Evolutionary conservation across 2,113 vertebrate genomes (phyloP), one percentile per base, ranked within the genome.

Genomic region (Callorhinus ursinus): DNA sequence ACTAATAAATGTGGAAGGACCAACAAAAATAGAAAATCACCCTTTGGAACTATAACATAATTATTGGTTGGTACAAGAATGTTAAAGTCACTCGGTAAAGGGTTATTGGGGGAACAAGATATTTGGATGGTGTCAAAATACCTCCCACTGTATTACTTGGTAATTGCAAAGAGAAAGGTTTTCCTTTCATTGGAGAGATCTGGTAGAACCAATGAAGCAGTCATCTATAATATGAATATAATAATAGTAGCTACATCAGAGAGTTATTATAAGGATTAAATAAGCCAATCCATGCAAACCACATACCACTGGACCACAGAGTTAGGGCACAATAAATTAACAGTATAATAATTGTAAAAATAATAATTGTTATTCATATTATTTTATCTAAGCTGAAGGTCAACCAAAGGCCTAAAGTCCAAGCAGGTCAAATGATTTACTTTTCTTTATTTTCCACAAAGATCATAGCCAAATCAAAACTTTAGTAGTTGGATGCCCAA

Each of bases 401-500:
- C 49, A 83, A 57, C n/a, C 26, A 82, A 74, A 90, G 79, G n/a
- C 13, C 33, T 87, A 82, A 42, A 67, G n/a, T 84, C n/a, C 65
- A 95, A 74, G 53, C 11, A 59, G 31, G 12, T 39, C 46, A 88
- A 96, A 83, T 88, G 42, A 33, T 80, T 93, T 74, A 26, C 26
- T 88, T 88, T 55, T 77, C 7, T 39, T n/a, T 65, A 63, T 88
- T 91, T 93, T 88, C 71, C 19, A 76, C 24, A 71, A 86, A 96
- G 18, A 85, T 2, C 42, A n/a, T 16, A 89, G 26, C 39, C 33
- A 91, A 88, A 85, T 84, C 33, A 81, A 91, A 46, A 55, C 19
- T n/a, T 57, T 69, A 80, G 31, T 36, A 93, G 80, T 39, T 33
- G 2, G 28, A 88, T 81, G 16, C 49, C 26, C 26, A 80, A n/a